A percentile compares a stretch with the other conserved stretches of the same genome.
Conservation (phyloP, 2,113 vertebrate genomes). For the Marmota monax region DNA sequence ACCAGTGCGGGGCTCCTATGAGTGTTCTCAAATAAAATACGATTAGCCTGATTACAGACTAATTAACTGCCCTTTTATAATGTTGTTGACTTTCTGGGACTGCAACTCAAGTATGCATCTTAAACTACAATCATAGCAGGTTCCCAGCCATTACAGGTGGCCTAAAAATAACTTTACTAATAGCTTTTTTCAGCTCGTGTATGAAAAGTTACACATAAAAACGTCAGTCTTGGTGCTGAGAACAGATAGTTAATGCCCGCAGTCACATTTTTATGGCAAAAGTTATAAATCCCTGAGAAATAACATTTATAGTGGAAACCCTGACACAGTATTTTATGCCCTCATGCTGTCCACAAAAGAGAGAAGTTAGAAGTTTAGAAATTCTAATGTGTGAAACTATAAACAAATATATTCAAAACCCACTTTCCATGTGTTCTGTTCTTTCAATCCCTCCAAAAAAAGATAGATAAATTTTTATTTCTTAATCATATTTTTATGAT, state of each 20-base stretch:
- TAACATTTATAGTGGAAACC: conserved; percentile 85
- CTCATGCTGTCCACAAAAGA: conserved; percentile 74
- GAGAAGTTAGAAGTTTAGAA: conserved; percentile 77
- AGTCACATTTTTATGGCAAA: conserved; percentile 82
- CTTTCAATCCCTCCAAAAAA: neutral
- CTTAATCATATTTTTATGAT: neutral
- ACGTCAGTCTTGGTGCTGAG: conserved; percentile 74
- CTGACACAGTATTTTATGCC: conserved; percentile 80
- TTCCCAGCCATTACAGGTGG: conserved; percentile 34
- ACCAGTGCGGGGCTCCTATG: conserved; percentile 23
- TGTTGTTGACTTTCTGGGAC: neutral
- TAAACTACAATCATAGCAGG: conserved; percentile 39
- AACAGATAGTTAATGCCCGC: conserved; percentile 80
- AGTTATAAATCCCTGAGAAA: conserved; percentile 79
- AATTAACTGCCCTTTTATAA: conserved; percentile 56
- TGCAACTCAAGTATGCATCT: conserved; percentile 31
- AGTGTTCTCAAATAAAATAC: conserved; percentile 60
- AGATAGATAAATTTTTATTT: neutral
- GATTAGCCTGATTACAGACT: neutral
- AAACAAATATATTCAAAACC: conserved; percentile 5
- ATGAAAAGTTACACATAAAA: conserved; percentile 80
- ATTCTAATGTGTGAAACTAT: neutral
- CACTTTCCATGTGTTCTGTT: neutral
- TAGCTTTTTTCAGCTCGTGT: conserved; percentile 11
- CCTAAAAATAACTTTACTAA: conserved; percentile 68